Base-by-base conservation (phyloP, 2,113 vertebrate species). In the Hippocampus mohnikei region DNA sequence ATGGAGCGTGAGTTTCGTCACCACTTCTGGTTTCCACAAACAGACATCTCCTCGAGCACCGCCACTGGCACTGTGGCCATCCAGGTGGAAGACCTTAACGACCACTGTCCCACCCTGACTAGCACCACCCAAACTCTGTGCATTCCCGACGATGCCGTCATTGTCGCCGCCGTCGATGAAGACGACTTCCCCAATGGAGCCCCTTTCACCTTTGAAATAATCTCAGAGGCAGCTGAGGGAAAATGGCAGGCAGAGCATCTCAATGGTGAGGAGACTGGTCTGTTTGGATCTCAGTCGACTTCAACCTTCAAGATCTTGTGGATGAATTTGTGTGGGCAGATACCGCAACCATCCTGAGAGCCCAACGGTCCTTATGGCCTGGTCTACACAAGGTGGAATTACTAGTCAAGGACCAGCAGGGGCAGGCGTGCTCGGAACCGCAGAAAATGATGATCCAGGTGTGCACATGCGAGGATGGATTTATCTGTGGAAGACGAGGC, bases 41-140 rank as follows among this genome's bases (percentile, higher is more conserved):
- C 75, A 90, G 88, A 88, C 58, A 66, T 80, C 53, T 91, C 93
- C 9, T 71, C 68, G 37, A 94, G 94, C 91, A 97, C 96, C 0
- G 86, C 92, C 76, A 98, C 96, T 0, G 96, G 96, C 48, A 98
- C 94, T 0, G 62, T 99, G 0, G 72, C 91, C 33, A 92, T 99
- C 81, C 82, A 90, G 0, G 93, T 98, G 37, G 74, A 89, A 71
- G 95, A 98, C 84, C 82, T 82, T 44, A 99, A 98, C 76, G 95
- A 98, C 89, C 92, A 97, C 69, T 98, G 96, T 76, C 97, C 97
- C 3, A 73, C 52, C 7, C 83, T 98, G 74, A 84, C 85, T 12
- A 88, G 90, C 23, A 61, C 80, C 0, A 10, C 79, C 1, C 84
- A 80, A 59, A 90, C 42, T 0, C 29, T 96, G 29, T 99, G 96